These are phyloP conservation scores for Lissonota sp. DNA, from an alignment of 2,888 invertebrate genomes.

Conservation along the genomic window DNA sequence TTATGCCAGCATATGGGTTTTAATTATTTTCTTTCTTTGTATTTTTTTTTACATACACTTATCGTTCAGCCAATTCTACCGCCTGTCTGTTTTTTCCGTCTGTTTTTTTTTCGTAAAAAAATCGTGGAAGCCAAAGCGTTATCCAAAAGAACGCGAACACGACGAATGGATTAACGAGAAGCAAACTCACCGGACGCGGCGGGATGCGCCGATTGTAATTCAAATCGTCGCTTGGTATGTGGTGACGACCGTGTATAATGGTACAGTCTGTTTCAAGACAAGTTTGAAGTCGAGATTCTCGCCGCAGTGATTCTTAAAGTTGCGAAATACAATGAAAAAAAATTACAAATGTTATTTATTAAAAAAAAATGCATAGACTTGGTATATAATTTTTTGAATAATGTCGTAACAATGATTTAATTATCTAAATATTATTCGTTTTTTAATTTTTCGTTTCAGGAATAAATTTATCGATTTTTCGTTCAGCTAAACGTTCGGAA, in stretches of 20 bases:
- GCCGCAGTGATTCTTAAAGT: constrained; percentile 64
- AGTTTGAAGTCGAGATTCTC: constrained; percentile 25
- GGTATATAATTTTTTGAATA: no score
- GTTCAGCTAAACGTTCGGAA: no score
- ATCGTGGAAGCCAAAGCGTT: constrained; percentile 62
- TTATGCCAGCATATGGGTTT: no score
- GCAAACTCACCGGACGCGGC: constrained; percentile 74
- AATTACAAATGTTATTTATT: no score
- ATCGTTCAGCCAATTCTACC: no score
- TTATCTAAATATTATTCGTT: no score
- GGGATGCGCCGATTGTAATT: constrained; percentile 81
- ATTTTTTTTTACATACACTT: neutral
- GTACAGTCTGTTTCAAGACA: constrained; percentile 73
- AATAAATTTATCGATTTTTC: no score
- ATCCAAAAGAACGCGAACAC: constrained; percentile 65
- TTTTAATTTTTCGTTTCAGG: no score
- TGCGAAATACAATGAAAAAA: neutral
- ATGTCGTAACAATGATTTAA: no score
- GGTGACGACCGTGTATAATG: constrained; percentile 66
- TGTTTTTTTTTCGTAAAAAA: constrained; percentile 25
- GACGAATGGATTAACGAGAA: constrained; percentile 73
- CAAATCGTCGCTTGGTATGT: constrained; percentile 79
- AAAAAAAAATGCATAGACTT: no score
- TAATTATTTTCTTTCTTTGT: neutral
- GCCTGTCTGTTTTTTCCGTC: constrained; percentile 21